A percentile compares a stretch with the other conserved stretches of the same genome.
phyloP scores from a whole-genome alignment of 2,797 vertebrate species.

The Eurystomus glaucurus region DNA sequence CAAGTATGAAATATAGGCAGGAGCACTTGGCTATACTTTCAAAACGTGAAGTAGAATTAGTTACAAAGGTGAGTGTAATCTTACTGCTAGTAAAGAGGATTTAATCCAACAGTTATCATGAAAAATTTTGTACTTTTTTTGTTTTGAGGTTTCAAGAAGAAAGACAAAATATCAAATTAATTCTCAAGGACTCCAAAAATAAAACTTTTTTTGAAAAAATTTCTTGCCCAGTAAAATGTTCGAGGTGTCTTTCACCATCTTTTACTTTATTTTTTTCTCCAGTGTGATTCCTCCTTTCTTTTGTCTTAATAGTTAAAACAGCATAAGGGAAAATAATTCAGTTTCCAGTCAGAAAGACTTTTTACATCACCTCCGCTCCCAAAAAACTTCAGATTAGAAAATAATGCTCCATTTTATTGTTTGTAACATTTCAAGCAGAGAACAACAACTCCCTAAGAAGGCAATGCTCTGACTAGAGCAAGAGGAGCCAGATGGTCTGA shows the following conservation, averaged over 20 bases:
- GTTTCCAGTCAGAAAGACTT: not conserved
- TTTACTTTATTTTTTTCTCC: not conserved
- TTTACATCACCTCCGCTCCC: not conserved
- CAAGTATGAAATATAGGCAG: not conserved
- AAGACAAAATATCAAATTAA: not conserved
- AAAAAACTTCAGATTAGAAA: not conserved
- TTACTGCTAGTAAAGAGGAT: not conserved
- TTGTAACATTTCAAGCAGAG: not conserved
- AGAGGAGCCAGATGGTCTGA: constrained; percentile 28
- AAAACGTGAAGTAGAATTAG: not conserved
- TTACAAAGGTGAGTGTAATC: not conserved
- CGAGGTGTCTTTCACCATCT: not conserved
- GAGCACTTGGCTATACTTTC: not conserved
- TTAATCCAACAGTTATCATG: not conserved
- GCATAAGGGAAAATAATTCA: not conserved
- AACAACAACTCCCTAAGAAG: not conserved
- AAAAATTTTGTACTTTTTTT: not conserved
- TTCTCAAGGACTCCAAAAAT: not conserved
- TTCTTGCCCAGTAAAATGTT: not conserved
- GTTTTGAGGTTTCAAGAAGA: not conserved
- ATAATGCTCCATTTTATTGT: not conserved
- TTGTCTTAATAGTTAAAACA: not conserved
- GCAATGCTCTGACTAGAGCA: not conserved
- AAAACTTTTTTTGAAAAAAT: not conserved
- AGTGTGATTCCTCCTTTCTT: not conserved